Base-by-base conservation (phyloP, 2,797 vertebrate species). In the Graptemys geographica region DNA sequence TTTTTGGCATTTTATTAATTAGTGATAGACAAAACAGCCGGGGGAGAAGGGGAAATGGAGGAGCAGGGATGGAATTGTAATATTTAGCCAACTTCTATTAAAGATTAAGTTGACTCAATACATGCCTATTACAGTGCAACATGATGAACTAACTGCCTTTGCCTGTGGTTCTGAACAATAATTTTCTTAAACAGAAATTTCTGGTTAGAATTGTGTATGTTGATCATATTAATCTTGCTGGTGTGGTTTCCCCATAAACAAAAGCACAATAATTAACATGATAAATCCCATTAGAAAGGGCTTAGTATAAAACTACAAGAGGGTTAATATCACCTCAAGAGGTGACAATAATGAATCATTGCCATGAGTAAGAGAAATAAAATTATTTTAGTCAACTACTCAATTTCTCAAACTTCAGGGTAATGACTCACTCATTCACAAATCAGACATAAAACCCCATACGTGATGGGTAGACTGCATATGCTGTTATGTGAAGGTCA, bases 331-430 rank as follows among this genome's bases (percentile, higher is more conserved):
- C 41, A 81, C 8, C 41, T 74, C 81, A 87, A 86, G 9, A 91
- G 31, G 27, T 91, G 83, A 81, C 59, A 94, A 83, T 6, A 79
- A 21, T 86, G 91, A 65, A 4, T 53, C 37, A 84, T 59, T 94
- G 81, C 78, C 27, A 59, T 65, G 76, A 92, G 51, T 80, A 81
- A 87, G 85, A 95, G 74, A 92, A 91, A 87, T 79, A 86, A 85
- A 21, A 89, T 95, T 91, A 57, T 96, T 96, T 92, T 92, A 91
- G 89, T 85, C 55, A 87, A 86, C 85, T 80, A 52, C 52, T 79
- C 23, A 79, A 79, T 27, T 81, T 81, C 90, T 90, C 47, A 91
- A 92, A 93, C 53, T 49, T 80, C 84, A 92, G 57, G 16, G 21
- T 92, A 94, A 90, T 90, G 69, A 94, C 18, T 49, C 79, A 74